phyloP scores from a whole-genome alignment of 2,888 invertebrate genomes.

The Ceratothoa steindachneri region DNA sequence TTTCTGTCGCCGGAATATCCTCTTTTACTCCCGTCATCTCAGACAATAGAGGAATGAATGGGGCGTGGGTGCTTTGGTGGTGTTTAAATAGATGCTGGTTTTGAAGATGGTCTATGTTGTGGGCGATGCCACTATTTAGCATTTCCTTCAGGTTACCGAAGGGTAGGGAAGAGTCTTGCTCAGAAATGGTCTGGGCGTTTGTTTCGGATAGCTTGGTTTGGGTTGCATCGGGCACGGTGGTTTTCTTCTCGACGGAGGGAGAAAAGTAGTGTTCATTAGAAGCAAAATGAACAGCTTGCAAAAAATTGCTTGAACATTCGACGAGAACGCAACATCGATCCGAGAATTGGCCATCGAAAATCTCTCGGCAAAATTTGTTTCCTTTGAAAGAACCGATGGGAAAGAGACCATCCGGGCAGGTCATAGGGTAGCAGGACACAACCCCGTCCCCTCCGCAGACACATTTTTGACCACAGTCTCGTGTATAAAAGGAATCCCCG shows the following conservation, averaged over 20 bases:
- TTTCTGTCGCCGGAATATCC: background rate
- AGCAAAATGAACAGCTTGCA: background rate
- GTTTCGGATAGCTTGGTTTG: background rate
- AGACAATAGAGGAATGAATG: background rate
- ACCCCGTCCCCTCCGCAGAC: background rate
- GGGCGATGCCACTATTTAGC: too few species aligned
- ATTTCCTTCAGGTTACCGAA: too few species aligned
- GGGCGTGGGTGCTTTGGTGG: too few species aligned
- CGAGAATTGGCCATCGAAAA: background rate
- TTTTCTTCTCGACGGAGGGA: background rate
- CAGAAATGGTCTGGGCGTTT: background rate
- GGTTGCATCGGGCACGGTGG: background rate
- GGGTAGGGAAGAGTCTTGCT: background rate
- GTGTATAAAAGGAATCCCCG: background rate
- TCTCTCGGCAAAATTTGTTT: constrained; percentile 5
- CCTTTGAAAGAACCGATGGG: background rate
- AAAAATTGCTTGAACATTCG: background rate
- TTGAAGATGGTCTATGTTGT: too few species aligned
- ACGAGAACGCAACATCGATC: constrained; percentile 17
- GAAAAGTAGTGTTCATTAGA: background rate
- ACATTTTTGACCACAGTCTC: constrained; percentile 5
- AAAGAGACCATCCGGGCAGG: background rate
- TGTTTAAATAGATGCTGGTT: too few species aligned
- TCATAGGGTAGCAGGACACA: background rate
- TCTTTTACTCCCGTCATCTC: background rate